Evolutionary conservation across 1,140 invertebrate genomes (phyloP).

Genomic region (Heliconius nattereri): DNA sequence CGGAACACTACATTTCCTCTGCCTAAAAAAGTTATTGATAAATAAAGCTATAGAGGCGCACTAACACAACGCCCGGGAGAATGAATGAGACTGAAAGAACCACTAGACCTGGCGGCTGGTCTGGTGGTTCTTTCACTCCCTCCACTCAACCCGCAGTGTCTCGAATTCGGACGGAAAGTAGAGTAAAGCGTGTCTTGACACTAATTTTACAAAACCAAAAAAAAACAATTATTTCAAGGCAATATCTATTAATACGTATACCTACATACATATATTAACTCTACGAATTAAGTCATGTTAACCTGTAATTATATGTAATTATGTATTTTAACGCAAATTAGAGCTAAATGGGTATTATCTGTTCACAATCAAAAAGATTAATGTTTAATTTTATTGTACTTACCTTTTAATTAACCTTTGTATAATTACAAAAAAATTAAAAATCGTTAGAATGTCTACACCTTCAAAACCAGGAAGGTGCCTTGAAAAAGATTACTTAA

Average conservation of each 20-base stretch:
- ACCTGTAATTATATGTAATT: constrained; percentile 11
- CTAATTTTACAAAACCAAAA: not conserved
- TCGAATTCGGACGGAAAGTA: too few species aligned
- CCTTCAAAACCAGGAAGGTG: not conserved
- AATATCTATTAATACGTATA: not conserved
- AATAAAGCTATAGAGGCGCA: too few species aligned
- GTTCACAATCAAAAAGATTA: not conserved
- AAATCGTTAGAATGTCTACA: not conserved
- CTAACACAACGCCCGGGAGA: too few species aligned
- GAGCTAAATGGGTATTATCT: constrained; percentile 8
- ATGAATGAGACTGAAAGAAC: too few species aligned
- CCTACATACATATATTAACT: not conserved
- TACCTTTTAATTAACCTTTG: not conserved
- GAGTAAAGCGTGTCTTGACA: too few species aligned
- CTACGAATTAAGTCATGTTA: not conserved
- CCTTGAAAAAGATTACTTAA: not conserved
- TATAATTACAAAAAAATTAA: constrained; percentile 8
- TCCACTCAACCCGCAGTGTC: too few species aligned
- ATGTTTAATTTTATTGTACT: not conserved
- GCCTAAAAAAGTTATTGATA: too few species aligned
- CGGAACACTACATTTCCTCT: too few species aligned
- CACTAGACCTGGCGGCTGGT: too few species aligned
- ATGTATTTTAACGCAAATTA: constrained; percentile 13
- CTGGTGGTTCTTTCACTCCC: too few species aligned
- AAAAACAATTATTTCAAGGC: not conserved